These are phyloP conservation scores for Adelges cooleyi DNA, from an alignment of 1,140 invertebrate species.

Conservation along the genomic window DNA sequence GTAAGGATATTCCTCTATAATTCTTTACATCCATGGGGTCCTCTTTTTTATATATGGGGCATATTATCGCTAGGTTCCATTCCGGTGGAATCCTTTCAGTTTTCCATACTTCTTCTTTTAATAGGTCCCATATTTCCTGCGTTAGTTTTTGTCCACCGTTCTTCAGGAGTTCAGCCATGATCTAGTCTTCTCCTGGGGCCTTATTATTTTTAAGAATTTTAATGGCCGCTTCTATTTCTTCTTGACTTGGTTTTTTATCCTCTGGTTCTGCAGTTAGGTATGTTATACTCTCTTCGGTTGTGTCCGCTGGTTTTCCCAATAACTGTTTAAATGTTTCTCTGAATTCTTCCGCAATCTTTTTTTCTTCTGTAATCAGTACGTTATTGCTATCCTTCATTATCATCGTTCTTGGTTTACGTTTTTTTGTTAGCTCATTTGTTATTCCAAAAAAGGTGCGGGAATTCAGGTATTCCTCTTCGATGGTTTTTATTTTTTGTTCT, in stretches of 20 bases:
- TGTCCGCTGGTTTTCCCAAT: neutral
- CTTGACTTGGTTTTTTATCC: conserved; percentile 9
- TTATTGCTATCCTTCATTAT: neutral
- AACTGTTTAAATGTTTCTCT: neutral
- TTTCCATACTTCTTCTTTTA: conserved; percentile 25
- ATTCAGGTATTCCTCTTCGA: neutral
- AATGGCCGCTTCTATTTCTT: conserved; percentile 23
- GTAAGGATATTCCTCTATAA: no score
- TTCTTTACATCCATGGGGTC: no score
- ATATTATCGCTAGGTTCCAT: no score
- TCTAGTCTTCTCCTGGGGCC: conserved; percentile 31
- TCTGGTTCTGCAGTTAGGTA: conserved; percentile 19
- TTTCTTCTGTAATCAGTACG: conserved; percentile 2
- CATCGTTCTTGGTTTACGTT: no score
- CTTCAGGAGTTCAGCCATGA: no score
- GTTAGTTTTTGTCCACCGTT: conserved; percentile 31
- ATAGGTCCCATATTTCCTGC: conserved; percentile 28
- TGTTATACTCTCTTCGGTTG: conserved; percentile 27
- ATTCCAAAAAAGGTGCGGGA: neutral
- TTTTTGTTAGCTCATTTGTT: no score
- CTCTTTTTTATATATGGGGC: no score
- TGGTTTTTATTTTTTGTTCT: neutral
- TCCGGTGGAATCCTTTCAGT: conserved; percentile 31
- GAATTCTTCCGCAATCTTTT: neutral
- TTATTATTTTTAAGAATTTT: conserved; percentile 31